Conservation (phyloP, 2,113 vertebrate species). For the Macquaria ambigua region DNA sequence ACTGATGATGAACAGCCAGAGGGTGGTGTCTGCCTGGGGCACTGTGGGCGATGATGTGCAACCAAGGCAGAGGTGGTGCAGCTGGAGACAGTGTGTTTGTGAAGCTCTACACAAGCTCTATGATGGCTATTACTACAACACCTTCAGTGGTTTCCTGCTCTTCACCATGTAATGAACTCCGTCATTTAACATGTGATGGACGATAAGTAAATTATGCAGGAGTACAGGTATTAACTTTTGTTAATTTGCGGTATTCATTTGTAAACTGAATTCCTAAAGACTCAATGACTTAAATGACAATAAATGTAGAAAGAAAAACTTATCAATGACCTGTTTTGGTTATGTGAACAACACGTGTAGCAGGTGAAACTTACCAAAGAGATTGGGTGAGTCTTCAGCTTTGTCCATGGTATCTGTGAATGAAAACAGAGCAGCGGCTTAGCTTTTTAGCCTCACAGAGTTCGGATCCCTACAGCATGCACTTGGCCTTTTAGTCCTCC, state of each 20-base stretch:
- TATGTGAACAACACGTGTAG: background rate
- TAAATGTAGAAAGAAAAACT: background rate
- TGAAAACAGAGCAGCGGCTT: constrained; percentile 45
- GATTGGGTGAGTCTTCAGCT: constrained; percentile 97
- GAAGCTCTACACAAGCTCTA: background rate
- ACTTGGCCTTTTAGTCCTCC: background rate
- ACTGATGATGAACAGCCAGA: constrained; percentile 35
- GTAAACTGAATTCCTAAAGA: background rate
- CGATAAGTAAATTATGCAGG: too few species aligned
- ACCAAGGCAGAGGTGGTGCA: constrained; percentile 12
- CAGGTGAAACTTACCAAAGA: constrained; percentile 88
- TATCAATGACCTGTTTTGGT: background rate
- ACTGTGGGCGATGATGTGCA: background rate
- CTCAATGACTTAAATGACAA: background rate
- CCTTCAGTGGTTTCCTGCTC: constrained; percentile 24
- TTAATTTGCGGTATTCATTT: background rate
- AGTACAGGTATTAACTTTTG: too few species aligned
- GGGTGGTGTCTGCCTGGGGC: constrained; percentile 8
- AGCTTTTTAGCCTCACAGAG: constrained; percentile 7
- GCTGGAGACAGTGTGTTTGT: constrained; percentile 35
- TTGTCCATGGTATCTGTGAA: constrained; percentile 98
- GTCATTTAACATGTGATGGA: too few species aligned
- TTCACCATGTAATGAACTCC: too few species aligned
- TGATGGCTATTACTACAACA: constrained; percentile 3
- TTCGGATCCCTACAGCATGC: background rate